Evolutionary conservation across 2,888 invertebrate genomes (phyloP).

Genomic region (Halictus ligatus): DNA sequence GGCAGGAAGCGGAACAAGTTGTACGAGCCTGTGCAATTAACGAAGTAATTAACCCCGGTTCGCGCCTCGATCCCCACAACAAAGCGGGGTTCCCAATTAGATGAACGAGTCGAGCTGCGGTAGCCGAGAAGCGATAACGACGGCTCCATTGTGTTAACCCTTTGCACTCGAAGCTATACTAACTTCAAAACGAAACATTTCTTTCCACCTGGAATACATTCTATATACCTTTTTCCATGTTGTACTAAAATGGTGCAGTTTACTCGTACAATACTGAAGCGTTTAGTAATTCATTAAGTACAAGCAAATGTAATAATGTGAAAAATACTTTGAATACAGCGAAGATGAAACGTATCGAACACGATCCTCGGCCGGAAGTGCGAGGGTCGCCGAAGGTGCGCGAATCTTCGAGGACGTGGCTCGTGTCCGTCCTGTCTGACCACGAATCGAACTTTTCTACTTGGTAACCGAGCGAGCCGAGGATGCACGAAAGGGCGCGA

Average conservation of each 20-base stretch:
- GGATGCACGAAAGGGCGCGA: slow-evolving; percentile 52
- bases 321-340: too few species aligned
- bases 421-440: slow-evolving; percentile 38
- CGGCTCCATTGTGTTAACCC: neutral
- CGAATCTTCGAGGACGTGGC: neutral
- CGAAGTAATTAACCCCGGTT: neutral
- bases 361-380: neutral
- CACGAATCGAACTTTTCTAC: slow-evolving; percentile 66
- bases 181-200: too few species aligned
- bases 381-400: neutral
- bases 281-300: too few species aligned
- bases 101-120: neutral
- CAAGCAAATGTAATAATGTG: too few species aligned
- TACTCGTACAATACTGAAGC: too few species aligned
- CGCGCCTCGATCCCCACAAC: neutral
- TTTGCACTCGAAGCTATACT: too few species aligned
- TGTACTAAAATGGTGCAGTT: too few species aligned
- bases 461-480: slow-evolving; percentile 42
- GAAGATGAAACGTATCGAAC: too few species aligned
- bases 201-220: too few species aligned
- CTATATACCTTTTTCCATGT: too few species aligned
- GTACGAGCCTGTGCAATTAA: neutral
- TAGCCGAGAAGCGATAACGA: neutral
- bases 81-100: neutral
- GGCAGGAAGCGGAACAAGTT: neutral